Evolutionary conservation across 2,888 invertebrate genomes (phyloP).

Genomic region (Phaonia tiefii): DNA sequence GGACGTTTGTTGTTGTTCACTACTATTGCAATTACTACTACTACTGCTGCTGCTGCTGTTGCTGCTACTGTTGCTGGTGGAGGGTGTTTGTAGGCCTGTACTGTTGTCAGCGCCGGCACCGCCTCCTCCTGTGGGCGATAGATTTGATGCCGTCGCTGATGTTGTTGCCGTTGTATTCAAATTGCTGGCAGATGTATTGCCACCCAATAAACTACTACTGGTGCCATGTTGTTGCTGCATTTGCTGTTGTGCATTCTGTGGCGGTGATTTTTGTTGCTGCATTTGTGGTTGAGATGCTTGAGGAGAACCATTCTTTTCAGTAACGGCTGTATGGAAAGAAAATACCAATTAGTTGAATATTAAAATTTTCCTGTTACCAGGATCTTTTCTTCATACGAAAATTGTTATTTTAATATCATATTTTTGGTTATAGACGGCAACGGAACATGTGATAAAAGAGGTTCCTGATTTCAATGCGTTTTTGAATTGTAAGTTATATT

Average conservation of each 20-base stretch:
- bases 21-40: conserved; percentile 67
- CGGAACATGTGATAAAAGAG: too few species aligned
- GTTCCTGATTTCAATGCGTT: too few species aligned
- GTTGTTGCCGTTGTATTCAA: conserved; percentile 75
- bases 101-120: conserved; percentile 71
- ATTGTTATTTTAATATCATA: too few species aligned
- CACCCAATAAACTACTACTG: conserved; percentile 67
- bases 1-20: conserved; percentile 74
- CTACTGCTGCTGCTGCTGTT: conserved; percentile 66
- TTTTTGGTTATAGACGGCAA: too few species aligned
- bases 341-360: too few species aligned
- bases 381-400: too few species aligned
- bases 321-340: conserved; percentile 70
- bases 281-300: conserved; percentile 74
- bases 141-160: conserved; percentile 73
- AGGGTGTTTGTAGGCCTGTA: conserved; percentile 69
- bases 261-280: conserved; percentile 76
- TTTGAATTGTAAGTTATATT: too few species aligned
- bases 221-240: conserved; percentile 66
- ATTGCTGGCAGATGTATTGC: conserved; percentile 72
- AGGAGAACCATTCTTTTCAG: conserved; percentile 79
- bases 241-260: conserved; percentile 72
- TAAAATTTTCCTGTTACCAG: too few species aligned
- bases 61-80: conserved; percentile 56
- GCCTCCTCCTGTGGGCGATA: conserved; percentile 73